Base-by-base conservation (phyloP, 2,113 vertebrate species). In the Upupa epops region DNA sequence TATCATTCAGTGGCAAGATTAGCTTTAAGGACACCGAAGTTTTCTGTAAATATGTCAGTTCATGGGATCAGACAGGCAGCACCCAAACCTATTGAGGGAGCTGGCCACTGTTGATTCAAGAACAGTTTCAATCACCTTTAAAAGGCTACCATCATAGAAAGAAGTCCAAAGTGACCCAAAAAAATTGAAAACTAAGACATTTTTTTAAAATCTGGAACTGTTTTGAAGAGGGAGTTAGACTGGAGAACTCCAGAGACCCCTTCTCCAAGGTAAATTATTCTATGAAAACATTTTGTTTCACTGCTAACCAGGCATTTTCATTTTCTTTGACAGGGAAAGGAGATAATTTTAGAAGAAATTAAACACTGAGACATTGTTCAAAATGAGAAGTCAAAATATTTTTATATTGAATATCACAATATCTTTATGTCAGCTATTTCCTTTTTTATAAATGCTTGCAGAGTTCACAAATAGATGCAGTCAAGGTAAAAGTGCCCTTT, bases 381-480 rank as follows among this genome's bases (percentile, higher is more conserved):
- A 86, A 94, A 71, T 34, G 10, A 86, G 70, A 83, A 93, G 14
- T 75, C 34, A 90, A 81, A 90, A 92, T 56, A 78, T 83, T 93
- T 92, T 86, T 58, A 52, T 40, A 83, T 69, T 73, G 69, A 37
- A 20, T 52, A 45, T 71, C 60, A 71, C 42, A 80, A 93, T 71
- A 71, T 86, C 93, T 93, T 93, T 86, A 81, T 70, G 51, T 60
- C 88, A 86, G 28, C 13, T 7, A 49, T 65, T 93, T 92, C 22
- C 25, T 66, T 88, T 89, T 75, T 78, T 61, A 69, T 42, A 76
- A 94, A 87, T 55, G 65, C n/a, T 89, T 89, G 40, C 36, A 70
- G 91, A 79, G 59, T 85, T 89, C 46, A 84, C 59, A 92, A 76
- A 90, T 32, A 82, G 54, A 89, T 51, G 51, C 29, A 85, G 59